Evolutionary conservation across 2,888 invertebrate species (phyloP), one percentile per base, ranked within the genome.

Genomic region (Uloborus plumipes): DNA sequence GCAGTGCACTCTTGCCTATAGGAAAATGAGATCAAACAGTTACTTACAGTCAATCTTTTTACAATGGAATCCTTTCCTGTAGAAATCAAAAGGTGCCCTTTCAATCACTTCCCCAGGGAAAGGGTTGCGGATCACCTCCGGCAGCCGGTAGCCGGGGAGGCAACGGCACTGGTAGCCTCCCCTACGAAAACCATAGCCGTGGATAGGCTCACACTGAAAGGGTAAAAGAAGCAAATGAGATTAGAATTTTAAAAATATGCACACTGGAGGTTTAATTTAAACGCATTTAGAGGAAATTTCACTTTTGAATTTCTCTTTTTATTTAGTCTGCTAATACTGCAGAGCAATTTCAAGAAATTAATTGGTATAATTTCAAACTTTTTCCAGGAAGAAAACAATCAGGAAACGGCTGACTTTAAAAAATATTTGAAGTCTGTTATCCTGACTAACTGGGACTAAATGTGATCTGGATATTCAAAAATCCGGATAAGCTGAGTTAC

Each of bases 141-240:
- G 98, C 86, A 97, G 91, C 73, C 98, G 92, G 89, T 91, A 94
- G 0, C 97, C 95, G 0, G 98, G 97, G 87, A 92, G 92, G 89
- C 99, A 99, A 51, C 96, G 92, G 88, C 97, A 97, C 88, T 97
- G 96, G 90, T 97, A 98, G 11, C 97, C 98, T 70, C 98, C 98
- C 87, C 98, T 92, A 73, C 97, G 92, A 89, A 95, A 97, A 59
- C 98, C 98, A 94, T 95, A 99, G 4, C 98, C 98, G 88, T 97
- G 94, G 69, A 98, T 89, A 0, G 98, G 98, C 89, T 99, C 98
- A 89, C 98, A 99, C 94, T 96, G 87, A 61, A 86, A 87, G 83
- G 51, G 4, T 15, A 53, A 72, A 47, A n/a, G 55, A 58, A 67
- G 6, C 47, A 47, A 14, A 66, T 71, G 22, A 20, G 13, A 6